Percentiles rank a stretch among this genome's conserved stretches.
These are phyloP conservation scores for Cephus sareptanus DNA, from an alignment of 2,888 invertebrate species.

Conservation along the genomic window DNA sequence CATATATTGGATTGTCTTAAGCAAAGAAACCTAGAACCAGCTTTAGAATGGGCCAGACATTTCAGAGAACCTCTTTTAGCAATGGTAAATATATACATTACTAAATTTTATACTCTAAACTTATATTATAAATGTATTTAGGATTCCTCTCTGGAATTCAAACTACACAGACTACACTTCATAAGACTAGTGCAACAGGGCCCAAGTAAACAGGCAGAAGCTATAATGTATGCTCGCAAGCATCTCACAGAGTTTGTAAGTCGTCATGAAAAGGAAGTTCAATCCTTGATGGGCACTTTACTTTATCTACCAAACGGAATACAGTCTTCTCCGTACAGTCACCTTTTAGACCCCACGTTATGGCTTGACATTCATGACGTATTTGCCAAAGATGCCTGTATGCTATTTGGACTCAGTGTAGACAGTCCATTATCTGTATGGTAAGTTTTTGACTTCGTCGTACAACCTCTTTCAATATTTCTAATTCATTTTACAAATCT, in stretches of 20 bases:
- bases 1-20: conserved; percentile 88
- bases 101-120: background rate
- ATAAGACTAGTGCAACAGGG: conserved; percentile 78
- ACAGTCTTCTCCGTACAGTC: conserved; percentile 81
- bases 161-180: conserved; percentile 83
- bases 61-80: conserved; percentile 78
- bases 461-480: conserved; percentile 5
- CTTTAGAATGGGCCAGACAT: conserved; percentile 86
- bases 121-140: conserved; percentile 38
- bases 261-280: conserved; percentile 84
- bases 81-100: background rate
- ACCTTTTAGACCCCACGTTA: conserved; percentile 78
- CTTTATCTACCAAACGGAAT: conserved; percentile 84
- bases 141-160: conserved; percentile 81
- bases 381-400: conserved; percentile 93
- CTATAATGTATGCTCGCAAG: conserved; percentile 86
- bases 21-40: conserved; percentile 83
- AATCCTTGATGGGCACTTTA: conserved; percentile 87
- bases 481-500: background rate
- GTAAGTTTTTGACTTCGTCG: conserved; percentile 58
- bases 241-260: conserved; percentile 85
- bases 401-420: conserved; percentile 87
- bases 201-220: conserved; percentile 79
- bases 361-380: conserved; percentile 86
- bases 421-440: conserved; percentile 92